These are phyloP conservation scores for Leucopternis melanops DNA, from an alignment of 2,113 vertebrate genomes.

Conservation along the genomic window DNA sequence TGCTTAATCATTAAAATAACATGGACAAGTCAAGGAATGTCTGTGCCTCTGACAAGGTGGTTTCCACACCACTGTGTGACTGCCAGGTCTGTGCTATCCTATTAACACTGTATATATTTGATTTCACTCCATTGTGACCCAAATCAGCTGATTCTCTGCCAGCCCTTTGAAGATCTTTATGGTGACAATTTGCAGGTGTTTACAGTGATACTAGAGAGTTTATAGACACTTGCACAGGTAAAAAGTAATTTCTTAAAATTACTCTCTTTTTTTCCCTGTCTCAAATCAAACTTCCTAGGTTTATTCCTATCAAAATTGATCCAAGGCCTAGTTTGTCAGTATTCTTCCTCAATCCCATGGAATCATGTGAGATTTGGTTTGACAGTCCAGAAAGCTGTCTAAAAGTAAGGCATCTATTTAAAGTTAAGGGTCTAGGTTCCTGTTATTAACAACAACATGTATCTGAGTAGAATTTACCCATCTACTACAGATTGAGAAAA, in stretches of 20 bases:
- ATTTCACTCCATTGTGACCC: not conserved
- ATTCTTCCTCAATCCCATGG: not conserved
- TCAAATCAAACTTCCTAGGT: not conserved
- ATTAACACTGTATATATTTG: not conserved
- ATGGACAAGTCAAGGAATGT: not conserved
- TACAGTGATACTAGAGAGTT: not conserved
- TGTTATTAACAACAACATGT: not conserved
- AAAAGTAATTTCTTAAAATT: not conserved
- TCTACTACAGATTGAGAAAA: not conserved
- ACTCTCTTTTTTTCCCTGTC: not conserved
- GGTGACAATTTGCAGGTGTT: not conserved
- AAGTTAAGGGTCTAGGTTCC: not conserved
- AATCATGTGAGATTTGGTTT: not conserved
- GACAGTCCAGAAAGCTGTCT: not conserved
- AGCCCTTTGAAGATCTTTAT: not conserved
- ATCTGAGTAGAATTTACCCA: not conserved
- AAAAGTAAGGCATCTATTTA: not conserved
- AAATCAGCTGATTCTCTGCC: not conserved
- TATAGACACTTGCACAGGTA: not conserved
- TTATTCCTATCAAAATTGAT: not conserved
- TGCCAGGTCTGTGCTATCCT: not conserved
- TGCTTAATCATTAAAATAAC: not conserved
- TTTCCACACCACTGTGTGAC: not conserved
- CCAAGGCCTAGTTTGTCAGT: not conserved
- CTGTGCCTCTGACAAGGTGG: not conserved